phyloP scores from a whole-genome alignment of 2,888 invertebrate species.

The Timema podura region DNA sequence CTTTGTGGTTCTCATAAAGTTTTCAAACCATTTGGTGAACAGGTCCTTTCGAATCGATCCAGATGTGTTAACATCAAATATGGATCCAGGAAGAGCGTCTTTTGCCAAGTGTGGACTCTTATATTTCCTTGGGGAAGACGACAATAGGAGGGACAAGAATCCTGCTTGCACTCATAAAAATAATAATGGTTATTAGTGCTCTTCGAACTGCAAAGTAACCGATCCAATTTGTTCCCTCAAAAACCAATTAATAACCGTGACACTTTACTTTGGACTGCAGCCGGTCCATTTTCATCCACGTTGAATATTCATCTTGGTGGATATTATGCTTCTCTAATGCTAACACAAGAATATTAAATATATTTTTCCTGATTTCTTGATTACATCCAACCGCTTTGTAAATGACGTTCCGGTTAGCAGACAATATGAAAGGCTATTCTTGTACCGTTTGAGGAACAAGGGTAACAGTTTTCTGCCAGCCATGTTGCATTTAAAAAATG shows the following conservation, averaged over 20 bases:
- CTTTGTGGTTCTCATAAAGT: slow-evolving; percentile 4
- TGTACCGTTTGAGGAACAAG: slow-evolving; percentile 1
- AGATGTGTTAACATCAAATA: not conserved
- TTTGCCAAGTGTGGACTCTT: slow-evolving; percentile 1
- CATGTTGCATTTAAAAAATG: not conserved
- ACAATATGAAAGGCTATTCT: not conserved
- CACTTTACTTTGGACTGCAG: not conserved
- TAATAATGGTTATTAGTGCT: not conserved
- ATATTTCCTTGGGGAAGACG: not conserved
- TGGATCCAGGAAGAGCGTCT: not conserved
- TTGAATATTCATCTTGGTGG: not conserved
- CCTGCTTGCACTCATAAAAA: slow-evolving; percentile 8
- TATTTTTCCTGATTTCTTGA: not conserved
- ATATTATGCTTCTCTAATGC: not conserved
- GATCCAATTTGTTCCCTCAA: slow-evolving; percentile 9
- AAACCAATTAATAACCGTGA: not conserved
- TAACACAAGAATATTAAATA: not conserved
- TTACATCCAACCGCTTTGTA: slow-evolving; percentile 4
- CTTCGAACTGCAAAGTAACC: not conserved
- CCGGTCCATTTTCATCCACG: slow-evolving; percentile 12
- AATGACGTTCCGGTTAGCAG: not conserved
- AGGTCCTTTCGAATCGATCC: slow-evolving; percentile 2
- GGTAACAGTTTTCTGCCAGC: not conserved
- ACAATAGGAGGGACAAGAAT: slow-evolving; percentile 10
- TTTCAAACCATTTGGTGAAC: not conserved